Evolutionary conservation across 1,140 invertebrate species (phyloP).

Genomic region (Octopus bimaculoides): DNA sequence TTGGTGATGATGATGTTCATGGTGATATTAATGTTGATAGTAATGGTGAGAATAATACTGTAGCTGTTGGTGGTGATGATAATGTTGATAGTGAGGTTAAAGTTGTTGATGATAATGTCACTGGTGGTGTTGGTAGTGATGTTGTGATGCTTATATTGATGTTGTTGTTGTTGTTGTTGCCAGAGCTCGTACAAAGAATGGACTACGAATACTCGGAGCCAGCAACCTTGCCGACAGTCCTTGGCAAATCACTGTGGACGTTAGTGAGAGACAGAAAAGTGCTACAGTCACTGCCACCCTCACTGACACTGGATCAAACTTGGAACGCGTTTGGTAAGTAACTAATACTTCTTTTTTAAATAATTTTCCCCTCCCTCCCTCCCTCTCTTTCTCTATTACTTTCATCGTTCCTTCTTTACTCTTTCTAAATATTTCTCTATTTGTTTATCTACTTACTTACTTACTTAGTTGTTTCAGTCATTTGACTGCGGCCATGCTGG

Average conservation of each 20-base stretch:
- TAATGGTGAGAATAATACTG: too few relatives aligned
- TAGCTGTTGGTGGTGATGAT: too few relatives aligned
- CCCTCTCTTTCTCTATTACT: neutral
- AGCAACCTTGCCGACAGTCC: slow-evolving; percentile 67
- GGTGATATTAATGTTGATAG: too few relatives aligned
- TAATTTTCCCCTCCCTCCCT: neutral
- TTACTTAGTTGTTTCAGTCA: too few relatives aligned
- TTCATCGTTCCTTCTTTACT: neutral
- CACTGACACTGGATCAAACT: slow-evolving; percentile 31
- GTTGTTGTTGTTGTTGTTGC: slow-evolving; percentile 36
- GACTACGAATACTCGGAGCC: slow-evolving; percentile 77
- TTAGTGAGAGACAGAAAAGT: slow-evolving; percentile 77
- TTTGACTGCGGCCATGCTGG: too few relatives aligned
- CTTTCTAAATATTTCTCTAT: neutral
- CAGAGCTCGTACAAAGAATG: slow-evolving; percentile 83
- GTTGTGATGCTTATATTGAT: neutral
- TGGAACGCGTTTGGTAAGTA: slow-evolving; percentile 31
- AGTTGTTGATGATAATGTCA: too few relatives aligned
- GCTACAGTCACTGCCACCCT: slow-evolving; percentile 80
- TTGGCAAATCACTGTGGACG: slow-evolving; percentile 83
- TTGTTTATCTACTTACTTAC: neutral
- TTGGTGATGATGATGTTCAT: too few relatives aligned
- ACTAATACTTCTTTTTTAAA: neutral
- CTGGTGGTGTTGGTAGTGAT: too few relatives aligned
- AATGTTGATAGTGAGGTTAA: too few relatives aligned